A percentile compares a stretch with the other conserved stretches of the same genome.
These are phyloP conservation scores for Nomada flava DNA, from an alignment of 2,888 invertebrate species.

Conservation along the genomic window DNA sequence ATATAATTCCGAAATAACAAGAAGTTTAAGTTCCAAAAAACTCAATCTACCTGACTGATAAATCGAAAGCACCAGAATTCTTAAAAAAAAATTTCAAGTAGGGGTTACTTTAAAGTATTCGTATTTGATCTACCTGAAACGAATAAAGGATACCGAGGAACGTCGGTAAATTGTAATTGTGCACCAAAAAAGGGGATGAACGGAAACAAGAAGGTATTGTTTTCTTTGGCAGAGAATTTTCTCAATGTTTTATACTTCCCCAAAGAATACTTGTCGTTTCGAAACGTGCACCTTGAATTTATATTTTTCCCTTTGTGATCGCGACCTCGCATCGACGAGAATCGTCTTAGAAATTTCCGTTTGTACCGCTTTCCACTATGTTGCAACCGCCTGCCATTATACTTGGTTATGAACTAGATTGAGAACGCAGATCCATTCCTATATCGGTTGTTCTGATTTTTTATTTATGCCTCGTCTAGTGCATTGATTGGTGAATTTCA, in stretches of 20 bases:
- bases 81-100: neutral
- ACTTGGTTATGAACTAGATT: constrained; percentile 48
- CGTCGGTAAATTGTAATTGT: constrained; percentile 24
- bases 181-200: neutral
- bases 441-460: constrained; percentile 2
- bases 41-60: no score
- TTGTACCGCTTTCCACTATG: constrained; percentile 46
- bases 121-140: constrained; percentile 19
- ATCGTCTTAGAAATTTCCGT: constrained; percentile 53
- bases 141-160: neutral
- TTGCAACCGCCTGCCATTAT: constrained; percentile 36
- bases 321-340: constrained; percentile 37
- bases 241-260: constrained; percentile 22
- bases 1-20: neutral
- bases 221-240: constrained; percentile 22
- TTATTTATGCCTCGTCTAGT: neutral
- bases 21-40: no score
- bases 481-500: constrained; percentile 28
- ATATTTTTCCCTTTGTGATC: constrained; percentile 14
- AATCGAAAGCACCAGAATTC: neutral
- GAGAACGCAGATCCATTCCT: constrained; percentile 27
- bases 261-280: constrained; percentile 22
- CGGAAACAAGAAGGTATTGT: constrained; percentile 23
- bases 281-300: constrained; percentile 28
- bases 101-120: neutral